These are phyloP conservation scores for Nanger granti DNA, from an alignment of 2,113 vertebrate species.

Conservation along the genomic window DNA sequence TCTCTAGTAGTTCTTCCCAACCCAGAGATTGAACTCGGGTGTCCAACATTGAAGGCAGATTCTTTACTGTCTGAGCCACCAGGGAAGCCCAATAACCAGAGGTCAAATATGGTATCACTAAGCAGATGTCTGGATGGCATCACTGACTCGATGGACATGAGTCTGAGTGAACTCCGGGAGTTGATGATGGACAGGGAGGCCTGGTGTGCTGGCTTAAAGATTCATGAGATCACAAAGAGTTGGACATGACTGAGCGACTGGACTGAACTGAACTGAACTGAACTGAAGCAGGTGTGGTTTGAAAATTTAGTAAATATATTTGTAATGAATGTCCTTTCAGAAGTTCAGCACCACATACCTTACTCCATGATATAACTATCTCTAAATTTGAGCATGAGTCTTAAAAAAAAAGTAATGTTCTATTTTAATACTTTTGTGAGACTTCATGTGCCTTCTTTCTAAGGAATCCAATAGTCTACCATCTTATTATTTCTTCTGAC, in stretches of 20 bases:
- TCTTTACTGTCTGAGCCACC: not conserved
- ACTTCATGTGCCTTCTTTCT: not conserved
- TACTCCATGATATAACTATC: not conserved
- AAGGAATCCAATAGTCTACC: not conserved
- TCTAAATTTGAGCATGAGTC: not conserved
- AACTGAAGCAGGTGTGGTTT: not conserved
- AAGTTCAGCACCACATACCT: not conserved
- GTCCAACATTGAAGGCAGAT: not conserved
- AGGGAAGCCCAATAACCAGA: not conserved
- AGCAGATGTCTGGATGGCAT: not conserved
- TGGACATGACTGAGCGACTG: rapidly evolving
- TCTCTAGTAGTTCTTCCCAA: not conserved
- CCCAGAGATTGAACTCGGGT: not conserved
- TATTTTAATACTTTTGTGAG: not conserved
- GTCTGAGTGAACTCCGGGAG: too few species aligned
- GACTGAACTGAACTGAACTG: too few species aligned
- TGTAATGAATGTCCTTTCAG: not conserved
- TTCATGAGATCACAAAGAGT: too few species aligned
- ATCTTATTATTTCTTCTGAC: not conserved
- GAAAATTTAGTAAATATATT: not conserved
- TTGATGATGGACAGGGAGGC: too few species aligned
- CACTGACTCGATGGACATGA: too few species aligned
- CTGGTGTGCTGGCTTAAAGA: too few species aligned
- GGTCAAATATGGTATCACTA: not conserved
- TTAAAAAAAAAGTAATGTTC: not conserved